Conservation (phyloP, 2,113 vertebrate genomes). For the Hyaena hyaena region DNA sequence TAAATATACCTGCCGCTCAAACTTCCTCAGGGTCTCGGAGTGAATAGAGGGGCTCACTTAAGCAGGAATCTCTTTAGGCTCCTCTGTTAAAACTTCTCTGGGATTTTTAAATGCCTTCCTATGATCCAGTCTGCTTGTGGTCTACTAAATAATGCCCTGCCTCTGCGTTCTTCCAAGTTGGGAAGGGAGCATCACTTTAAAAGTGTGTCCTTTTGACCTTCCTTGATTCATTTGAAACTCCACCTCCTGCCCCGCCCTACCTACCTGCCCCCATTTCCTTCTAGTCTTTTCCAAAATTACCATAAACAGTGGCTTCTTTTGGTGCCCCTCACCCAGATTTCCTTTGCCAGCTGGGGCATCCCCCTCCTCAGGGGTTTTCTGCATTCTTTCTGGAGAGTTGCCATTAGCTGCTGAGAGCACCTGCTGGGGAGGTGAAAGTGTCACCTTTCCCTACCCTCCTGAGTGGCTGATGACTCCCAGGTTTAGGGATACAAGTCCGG, state of each 20-base stretch:
- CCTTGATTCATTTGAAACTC: neutral
- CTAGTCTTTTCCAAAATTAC: neutral
- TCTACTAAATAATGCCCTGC: neutral
- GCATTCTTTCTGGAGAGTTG: neutral
- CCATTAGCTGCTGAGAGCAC: neutral
- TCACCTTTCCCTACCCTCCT: neutral
- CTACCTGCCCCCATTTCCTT: neutral
- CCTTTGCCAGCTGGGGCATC: neutral
- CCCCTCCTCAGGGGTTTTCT: neutral
- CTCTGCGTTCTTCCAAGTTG: neutral
- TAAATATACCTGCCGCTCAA: conserved; percentile 29
- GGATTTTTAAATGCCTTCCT: neutral
- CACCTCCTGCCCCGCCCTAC: no score
- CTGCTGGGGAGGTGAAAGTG: neutral
- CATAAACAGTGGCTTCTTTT: no score
- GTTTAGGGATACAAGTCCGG: neutral
- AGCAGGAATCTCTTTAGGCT: neutral
- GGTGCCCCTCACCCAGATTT: neutral
- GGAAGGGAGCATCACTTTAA: neutral
- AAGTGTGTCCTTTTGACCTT: neutral
- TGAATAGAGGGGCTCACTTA: neutral
- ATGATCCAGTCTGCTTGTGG: neutral
- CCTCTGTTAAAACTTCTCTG: neutral
- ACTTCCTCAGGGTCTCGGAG: neutral
- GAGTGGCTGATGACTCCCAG: neutral